Evolutionary conservation across 2,797 vertebrate genomes (phyloP).

Genomic region (Mallotus villosus): DNA sequence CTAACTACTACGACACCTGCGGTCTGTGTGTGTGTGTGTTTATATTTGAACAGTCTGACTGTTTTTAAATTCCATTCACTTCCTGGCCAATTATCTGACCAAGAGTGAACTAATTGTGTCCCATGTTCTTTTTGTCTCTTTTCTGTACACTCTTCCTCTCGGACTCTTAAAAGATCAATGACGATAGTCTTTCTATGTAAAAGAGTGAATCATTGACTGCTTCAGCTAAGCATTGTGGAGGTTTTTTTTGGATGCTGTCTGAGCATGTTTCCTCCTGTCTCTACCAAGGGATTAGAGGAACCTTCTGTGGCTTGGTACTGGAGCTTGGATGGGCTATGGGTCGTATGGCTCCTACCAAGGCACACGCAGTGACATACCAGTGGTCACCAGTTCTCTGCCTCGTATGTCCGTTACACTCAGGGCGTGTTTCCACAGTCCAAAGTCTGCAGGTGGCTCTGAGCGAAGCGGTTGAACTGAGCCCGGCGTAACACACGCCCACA

Average conservation of each 20-base stretch:
- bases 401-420: constrained; percentile 22
- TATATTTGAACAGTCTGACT: constrained; percentile 50
- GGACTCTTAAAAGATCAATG: too few species aligned
- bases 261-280: too few species aligned
- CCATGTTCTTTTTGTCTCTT: too few species aligned
- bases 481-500: constrained; percentile 39
- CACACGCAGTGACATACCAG: not conserved
- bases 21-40: constrained; percentile 34
- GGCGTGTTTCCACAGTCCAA: constrained; percentile 35
- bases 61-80: not conserved
- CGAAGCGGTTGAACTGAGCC: constrained; percentile 52
- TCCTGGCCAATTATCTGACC: not conserved
- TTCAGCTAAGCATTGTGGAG: too few species aligned
- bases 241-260: too few species aligned
- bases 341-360: not conserved
- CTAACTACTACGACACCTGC: constrained; percentile 49
- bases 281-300: too few species aligned
- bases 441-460: constrained; percentile 50
- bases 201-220: too few species aligned
- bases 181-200: too few species aligned
- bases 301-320: not conserved
- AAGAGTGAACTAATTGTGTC: not conserved
- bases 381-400: not conserved
- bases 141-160: too few species aligned
- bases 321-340: not conserved